Evolutionary conservation across 2,113 vertebrate species (phyloP), one percentile per base, ranked within the genome.

Genomic region (Sapajus apella): DNA sequence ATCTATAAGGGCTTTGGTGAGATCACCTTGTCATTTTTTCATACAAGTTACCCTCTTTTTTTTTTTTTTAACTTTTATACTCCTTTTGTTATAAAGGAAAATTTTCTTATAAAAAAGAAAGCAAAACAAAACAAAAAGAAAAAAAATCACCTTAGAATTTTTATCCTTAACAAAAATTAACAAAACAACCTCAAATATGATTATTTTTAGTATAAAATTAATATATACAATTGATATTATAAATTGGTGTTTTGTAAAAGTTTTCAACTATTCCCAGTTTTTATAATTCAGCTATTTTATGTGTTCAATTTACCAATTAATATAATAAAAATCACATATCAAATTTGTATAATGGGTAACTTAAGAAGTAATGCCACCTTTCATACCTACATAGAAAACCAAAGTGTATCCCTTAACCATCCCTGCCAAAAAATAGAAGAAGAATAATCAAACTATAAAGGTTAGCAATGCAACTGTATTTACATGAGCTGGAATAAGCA

Each of bases 221-320:
- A 81, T 83, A 73, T 35, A 3, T 47, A 52, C 4, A 93, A 68
- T 23, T 61, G 56, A 56, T 73, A 88, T 5, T 70, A 79, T 12
- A 14, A 64, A 87, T 23, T 50, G 30, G 6, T 75, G 6, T 68
- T 79, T 77, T 76, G 23, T 23, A 70, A 85, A 61, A 55, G 21
- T 64, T 94, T 92, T n/a, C 76, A 77, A 82, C n/a, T 81, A 77
- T 70, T 87, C 16, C 35, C 32, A 79, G 32, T 50, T 86, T 25
- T n/a, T 93, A 35, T 77, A 95, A 82, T 61, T 95, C n/a, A 80
- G 13, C 55, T 89, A 81, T 45, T 47, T 91, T 73, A 81, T 75
- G 20, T 35, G 12, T 93, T 85, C 84, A 92, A 52, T 79, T 95
- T 90, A 50, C 32, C 68, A 73, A 92, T 25, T 85, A 90, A 73